Evolutionary conservation across 2,113 vertebrate genomes (phyloP).

Genomic region (Fregetta grallaria): DNA sequence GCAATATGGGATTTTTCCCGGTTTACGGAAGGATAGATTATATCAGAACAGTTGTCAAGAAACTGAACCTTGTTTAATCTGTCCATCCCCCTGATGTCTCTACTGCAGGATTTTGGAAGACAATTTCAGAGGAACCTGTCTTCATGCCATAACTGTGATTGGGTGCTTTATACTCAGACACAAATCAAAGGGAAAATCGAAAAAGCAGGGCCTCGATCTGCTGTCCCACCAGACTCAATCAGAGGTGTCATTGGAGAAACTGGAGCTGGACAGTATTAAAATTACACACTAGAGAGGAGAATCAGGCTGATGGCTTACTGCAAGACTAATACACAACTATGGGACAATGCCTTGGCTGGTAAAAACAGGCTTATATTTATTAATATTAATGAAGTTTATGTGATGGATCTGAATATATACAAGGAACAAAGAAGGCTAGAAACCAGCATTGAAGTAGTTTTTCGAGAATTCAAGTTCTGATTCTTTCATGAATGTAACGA

Average conservation of each 20-base stretch:
- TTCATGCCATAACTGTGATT: neutral
- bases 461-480: neutral
- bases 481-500: neutral
- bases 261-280: neutral
- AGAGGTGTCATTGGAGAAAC: neutral
- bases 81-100: neutral
- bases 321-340: neutral
- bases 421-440: neutral
- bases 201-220: neutral
- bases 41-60: neutral
- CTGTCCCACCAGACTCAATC: neutral
- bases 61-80: neutral
- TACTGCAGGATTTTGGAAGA: neutral
- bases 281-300: neutral
- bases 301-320: neutral
- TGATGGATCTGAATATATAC: neutral
- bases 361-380: neutral
- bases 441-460: neutral
- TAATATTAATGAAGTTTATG: neutral
- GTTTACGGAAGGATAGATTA: neutral
- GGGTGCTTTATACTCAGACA: neutral
- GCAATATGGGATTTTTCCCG: neutral
- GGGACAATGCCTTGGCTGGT: neutral
- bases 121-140: neutral
- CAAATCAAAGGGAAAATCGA: neutral